phyloP scores from a whole-genome alignment of 2,797 vertebrate species.

The Anabacerthia variegaticeps region DNA sequence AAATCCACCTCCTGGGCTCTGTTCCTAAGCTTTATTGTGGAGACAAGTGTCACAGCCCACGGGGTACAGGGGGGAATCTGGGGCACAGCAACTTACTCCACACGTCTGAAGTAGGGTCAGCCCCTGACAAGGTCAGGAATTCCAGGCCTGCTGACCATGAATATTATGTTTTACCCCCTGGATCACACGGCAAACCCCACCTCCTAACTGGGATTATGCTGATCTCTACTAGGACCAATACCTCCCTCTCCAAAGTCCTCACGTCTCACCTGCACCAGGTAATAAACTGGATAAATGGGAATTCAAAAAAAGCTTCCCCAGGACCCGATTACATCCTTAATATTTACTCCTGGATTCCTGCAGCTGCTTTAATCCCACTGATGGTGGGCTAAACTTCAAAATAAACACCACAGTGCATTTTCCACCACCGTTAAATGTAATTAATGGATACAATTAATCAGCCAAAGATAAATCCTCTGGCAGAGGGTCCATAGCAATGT shows the following conservation, averaged over 20 bases:
- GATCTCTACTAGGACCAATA: background rate
- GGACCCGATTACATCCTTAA: background rate
- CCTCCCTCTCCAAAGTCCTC: background rate
- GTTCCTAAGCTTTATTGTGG: background rate
- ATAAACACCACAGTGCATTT: background rate
- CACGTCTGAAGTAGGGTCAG: background rate
- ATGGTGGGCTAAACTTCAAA: background rate
- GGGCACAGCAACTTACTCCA: rapidly evolving
- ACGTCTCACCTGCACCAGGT: background rate
- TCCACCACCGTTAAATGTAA: background rate
- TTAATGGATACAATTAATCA: background rate
- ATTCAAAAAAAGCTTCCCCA: background rate
- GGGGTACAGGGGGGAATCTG: background rate
- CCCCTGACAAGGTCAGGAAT: too few relatives aligned
- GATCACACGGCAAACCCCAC: background rate
- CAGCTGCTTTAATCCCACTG: background rate
- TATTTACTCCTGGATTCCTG: background rate
- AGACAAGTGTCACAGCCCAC: background rate
- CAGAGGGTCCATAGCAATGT: background rate
- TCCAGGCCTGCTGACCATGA: too few relatives aligned
- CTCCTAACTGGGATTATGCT: background rate
- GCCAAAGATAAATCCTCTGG: background rate
- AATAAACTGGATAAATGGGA: background rate
- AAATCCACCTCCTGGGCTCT: background rate
- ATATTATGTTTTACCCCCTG: rapidly evolving